Base-by-base conservation (phyloP, 2,797 vertebrate species). In the Parambassis ranga region DNA sequence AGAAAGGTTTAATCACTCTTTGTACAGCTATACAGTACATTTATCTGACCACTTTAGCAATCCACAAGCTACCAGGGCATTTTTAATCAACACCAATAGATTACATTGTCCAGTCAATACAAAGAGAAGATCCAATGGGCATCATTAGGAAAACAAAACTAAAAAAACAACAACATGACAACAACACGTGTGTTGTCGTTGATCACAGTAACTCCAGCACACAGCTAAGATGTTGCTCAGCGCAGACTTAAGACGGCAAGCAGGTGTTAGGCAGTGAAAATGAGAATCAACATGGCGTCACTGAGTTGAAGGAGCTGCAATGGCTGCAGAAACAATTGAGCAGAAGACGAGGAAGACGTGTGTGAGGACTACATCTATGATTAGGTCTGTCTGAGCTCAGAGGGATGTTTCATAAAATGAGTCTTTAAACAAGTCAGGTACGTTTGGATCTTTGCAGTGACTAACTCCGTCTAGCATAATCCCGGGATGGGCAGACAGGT, bases 11-110 rank as follows among this genome's bases (percentile, higher is more conserved):
- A 83, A 82, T 88, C 80, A 88, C 83, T 87, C 88, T 91, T 90
- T 90, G 89, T 90, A 90, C 89, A 90, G 89, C 81, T 91, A 90
- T 89, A 90, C 89, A 90, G 86, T 86, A 88, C 85, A 90, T 86
- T 84, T 80, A 90, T 89, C 86, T 85, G 87, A 91, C 85, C 88
- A 91, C 88, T 82, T 88, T 86, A 89, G 88, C 85, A 87, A 90
- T 89, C 85, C 90, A 89, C 89, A 85, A 91, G 88, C 90, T 90
- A 89, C 87, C 85, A 88, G 90, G 89, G 88, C 89, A 83, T 85
- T 89, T 84, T 87, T 84, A 77, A 82, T 86, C 75, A 90, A 90
- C 89, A 89, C 81, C 86, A 79, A 89, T 86, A 92, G 84, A 87
- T 90, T 90, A 90, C 88, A 88, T 81, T 83, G 84, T 88, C 86